phyloP scores from a whole-genome alignment of 2,797 vertebrate genomes.

The Acipenser ruthenus region DNA sequence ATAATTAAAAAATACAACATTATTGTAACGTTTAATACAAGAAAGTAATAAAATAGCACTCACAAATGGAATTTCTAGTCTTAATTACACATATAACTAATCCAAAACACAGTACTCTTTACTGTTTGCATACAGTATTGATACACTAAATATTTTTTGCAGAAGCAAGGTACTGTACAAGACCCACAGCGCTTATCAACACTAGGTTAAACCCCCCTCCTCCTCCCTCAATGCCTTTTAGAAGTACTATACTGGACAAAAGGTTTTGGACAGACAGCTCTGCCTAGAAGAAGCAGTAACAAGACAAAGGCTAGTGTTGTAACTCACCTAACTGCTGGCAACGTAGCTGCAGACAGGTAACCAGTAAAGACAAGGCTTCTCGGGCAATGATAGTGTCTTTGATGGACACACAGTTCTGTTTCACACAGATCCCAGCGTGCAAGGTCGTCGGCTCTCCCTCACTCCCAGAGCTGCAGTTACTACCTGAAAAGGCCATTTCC shows the following conservation, averaged over 20 bases:
- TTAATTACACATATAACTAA: too few species aligned
- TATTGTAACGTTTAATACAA: background rate
- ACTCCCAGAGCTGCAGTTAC: constrained; percentile 94
- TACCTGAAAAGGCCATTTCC: constrained; percentile 58
- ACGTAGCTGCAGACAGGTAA: constrained; percentile 93
- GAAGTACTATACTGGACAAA: background rate
- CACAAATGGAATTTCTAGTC: background rate
- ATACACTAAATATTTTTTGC: too few species aligned
- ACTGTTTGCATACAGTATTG: too few species aligned
- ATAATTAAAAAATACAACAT: too few species aligned
- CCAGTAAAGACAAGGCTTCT: constrained; percentile 89
- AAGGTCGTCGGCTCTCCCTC: constrained; percentile 85
- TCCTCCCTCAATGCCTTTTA: too few species aligned
- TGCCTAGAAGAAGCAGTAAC: background rate
- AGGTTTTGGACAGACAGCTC: background rate
- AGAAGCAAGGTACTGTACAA: too few species aligned
- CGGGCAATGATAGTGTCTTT: constrained; percentile 94
- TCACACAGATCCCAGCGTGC: constrained; percentile 92
- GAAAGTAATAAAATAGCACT: background rate
- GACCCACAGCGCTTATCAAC: too few species aligned
- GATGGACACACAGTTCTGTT: constrained; percentile 87
- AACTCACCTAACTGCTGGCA: constrained; percentile 86
- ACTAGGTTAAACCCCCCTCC: too few species aligned
- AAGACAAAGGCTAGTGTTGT: background rate
- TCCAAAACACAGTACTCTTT: too few species aligned